These are phyloP conservation scores for Huso huso DNA, from an alignment of 2,797 vertebrate species.

Conservation along the genomic window DNA sequence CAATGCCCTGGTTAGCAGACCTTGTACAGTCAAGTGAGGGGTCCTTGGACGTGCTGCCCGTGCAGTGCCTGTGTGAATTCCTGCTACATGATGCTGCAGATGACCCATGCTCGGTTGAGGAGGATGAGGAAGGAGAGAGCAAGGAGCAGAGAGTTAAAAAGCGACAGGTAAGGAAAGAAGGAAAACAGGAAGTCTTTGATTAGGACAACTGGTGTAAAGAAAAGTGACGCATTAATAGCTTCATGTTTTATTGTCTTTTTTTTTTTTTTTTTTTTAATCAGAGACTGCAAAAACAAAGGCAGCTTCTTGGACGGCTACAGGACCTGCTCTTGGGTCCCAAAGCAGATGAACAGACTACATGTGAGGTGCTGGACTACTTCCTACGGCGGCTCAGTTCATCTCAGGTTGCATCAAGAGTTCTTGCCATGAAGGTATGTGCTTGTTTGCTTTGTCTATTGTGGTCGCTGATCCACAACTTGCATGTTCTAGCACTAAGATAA, in stretches of 20 bases:
- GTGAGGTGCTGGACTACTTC: conserved; percentile 96
- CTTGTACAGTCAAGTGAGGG: conserved; percentile 95
- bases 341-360: conserved; percentile 92
- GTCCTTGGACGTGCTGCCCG: conserved; percentile 90
- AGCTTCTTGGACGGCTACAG: conserved; percentile 88
- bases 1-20: conserved; percentile 97
- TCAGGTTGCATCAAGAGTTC: conserved; percentile 86
- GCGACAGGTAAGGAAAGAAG: conserved; percentile 55
- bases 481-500: too few species aligned
- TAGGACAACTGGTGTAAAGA: neutral
- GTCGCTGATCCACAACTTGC: too few species aligned
- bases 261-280: conserved; percentile 31
- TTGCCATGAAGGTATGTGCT: conserved; percentile 88
- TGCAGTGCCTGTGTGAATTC: conserved; percentile 96
- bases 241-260: too few species aligned
- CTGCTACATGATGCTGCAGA: conserved; percentile 91
- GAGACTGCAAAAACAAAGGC: conserved; percentile 93
- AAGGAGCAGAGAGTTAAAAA: conserved; percentile 90
- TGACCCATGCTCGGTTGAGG: conserved; percentile 67
- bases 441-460: too few species aligned
- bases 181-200: too few species aligned
- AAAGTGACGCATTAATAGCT: neutral
- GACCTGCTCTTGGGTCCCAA: conserved; percentile 88
- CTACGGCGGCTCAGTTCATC: conserved; percentile 89
- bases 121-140: conserved; percentile 90